phyloP scores from a whole-genome alignment of 2,113 vertebrate species.

The Ochotona princeps region DNA sequence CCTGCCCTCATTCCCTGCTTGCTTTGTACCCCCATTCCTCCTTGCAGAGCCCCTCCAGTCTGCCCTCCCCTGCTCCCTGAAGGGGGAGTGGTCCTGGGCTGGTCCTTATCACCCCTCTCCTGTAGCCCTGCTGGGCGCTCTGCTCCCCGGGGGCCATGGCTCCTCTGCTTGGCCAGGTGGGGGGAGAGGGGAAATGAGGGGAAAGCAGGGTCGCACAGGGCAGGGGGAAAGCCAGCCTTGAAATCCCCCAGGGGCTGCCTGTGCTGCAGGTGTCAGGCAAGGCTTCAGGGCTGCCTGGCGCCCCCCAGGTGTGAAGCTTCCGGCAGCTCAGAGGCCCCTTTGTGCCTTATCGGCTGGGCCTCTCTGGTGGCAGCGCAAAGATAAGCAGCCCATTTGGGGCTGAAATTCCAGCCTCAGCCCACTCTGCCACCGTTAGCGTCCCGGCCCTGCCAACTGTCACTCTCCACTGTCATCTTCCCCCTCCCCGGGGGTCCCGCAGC shows the following conservation, averaged over 20 bases:
- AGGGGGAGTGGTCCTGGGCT: background rate
- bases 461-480: background rate
- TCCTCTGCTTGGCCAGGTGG: background rate
- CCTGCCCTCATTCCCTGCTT: background rate
- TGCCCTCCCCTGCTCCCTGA: background rate
- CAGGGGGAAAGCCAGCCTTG: background rate
- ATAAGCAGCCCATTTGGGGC: slow-evolving; percentile 70
- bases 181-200: background rate
- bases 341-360: slow-evolving; percentile 71
- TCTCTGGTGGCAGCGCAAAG: slow-evolving; percentile 59
- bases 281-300: background rate
- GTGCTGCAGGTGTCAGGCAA: slow-evolving; percentile 20
- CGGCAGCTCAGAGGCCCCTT: slow-evolving; percentile 71
- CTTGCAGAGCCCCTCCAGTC: background rate
- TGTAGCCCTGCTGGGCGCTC: background rate
- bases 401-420: slow-evolving; percentile 78
- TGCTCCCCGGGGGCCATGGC: background rate
- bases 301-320: slow-evolving; percentile 66
- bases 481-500: no score
- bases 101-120: background rate
- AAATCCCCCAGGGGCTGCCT: background rate
- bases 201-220: background rate
- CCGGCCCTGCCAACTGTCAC: slow-evolving; percentile 40
- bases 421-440: slow-evolving; percentile 8
- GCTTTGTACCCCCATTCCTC: no score